phyloP scores from a whole-genome alignment of 2,888 invertebrate species.

The Gnatocerus cornutus region DNA sequence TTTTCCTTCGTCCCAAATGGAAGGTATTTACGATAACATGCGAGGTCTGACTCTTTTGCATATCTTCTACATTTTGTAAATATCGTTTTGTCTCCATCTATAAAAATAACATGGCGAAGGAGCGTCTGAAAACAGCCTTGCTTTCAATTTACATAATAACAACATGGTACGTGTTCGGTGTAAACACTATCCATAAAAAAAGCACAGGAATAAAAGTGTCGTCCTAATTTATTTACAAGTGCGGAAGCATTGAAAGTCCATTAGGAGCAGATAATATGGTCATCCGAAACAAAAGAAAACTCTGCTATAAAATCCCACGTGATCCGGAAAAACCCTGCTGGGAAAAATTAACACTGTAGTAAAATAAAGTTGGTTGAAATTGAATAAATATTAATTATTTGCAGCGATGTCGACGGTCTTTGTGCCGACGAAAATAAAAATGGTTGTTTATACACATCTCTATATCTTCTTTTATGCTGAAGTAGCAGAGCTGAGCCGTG shows the following conservation, averaged over 20 bases:
- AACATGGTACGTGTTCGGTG: slow-evolving; percentile 7
- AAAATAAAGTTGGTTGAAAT: slow-evolving; percentile 5
- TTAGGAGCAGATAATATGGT: slow-evolving; percentile 29
- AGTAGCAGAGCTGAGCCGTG: slow-evolving; percentile 39
- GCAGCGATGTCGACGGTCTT: slow-evolving; percentile 19
- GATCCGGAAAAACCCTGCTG: not conserved
- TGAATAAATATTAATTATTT: slow-evolving; percentile 36
- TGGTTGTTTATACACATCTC: slow-evolving; percentile 28
- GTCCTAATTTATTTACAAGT: slow-evolving; percentile 26
- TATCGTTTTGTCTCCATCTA: slow-evolving; percentile 16
- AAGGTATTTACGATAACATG: slow-evolving; percentile 13
- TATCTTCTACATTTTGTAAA: slow-evolving; percentile 25
- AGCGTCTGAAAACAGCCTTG: slow-evolving; percentile 17
- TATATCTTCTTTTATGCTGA: slow-evolving; percentile 31
- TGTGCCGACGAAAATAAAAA: slow-evolving; percentile 24
- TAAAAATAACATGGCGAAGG: slow-evolving; percentile 13
- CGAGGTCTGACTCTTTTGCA: slow-evolving; percentile 12
- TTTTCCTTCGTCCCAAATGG: not conserved
- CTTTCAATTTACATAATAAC: slow-evolving; percentile 31
- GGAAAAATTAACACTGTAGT: not conserved
- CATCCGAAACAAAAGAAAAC: slow-evolving; percentile 26
- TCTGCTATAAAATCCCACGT: slow-evolving; percentile 10
- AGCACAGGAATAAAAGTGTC: slow-evolving; percentile 6
- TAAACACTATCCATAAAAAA: slow-evolving; percentile 20
- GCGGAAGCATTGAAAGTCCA: slow-evolving; percentile 34